Conservation (phyloP, 2,888 invertebrate species). For the Pasiphila rectangulata region DNA sequence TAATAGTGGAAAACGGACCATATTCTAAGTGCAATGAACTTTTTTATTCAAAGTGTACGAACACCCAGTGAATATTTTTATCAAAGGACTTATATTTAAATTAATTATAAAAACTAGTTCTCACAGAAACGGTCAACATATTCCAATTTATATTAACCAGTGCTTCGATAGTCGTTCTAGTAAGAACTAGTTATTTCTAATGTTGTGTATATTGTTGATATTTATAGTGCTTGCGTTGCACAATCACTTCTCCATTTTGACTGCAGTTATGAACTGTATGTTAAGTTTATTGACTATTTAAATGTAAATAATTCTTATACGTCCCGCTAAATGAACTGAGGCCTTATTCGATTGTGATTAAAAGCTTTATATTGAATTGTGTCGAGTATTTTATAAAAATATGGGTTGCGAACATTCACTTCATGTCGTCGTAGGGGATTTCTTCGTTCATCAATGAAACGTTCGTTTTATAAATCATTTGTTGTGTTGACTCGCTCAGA, state of each 20-base stretch:
- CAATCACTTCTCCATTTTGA: conserved; percentile 17
- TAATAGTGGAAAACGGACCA: conserved; percentile 47
- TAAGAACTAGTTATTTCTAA: conserved; percentile 20
- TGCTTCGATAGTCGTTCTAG: conserved; percentile 11
- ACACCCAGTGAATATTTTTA: conserved; percentile 39
- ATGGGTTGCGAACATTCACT: conserved; percentile 14
- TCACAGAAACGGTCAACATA: conserved; percentile 27
- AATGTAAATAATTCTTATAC: conserved; percentile 41
- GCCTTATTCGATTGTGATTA: conserved; percentile 37
- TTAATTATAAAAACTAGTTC: conserved; percentile 35
- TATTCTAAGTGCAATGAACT: conserved; percentile 46
- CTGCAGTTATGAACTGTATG: conserved; percentile 19
- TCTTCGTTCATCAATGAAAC: conserved; percentile 3
- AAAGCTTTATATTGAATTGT: conserved; percentile 10
- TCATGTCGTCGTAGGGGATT: not conserved
- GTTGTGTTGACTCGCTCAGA: conserved; percentile 46
- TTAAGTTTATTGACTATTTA: conserved; percentile 19
- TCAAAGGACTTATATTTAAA: conserved; percentile 42
- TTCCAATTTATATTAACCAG: conserved; percentile 32
- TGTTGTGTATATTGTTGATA: conserved; percentile 21
- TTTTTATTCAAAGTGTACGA: conserved; percentile 40
- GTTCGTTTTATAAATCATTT: conserved; percentile 10
- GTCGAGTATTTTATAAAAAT: conserved; percentile 8
- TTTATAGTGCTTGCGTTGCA: conserved; percentile 29
- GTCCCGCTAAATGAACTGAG: conserved; percentile 35